Conservation (phyloP, 2,888 invertebrate species). For the Protophormia terraenovae region DNA sequence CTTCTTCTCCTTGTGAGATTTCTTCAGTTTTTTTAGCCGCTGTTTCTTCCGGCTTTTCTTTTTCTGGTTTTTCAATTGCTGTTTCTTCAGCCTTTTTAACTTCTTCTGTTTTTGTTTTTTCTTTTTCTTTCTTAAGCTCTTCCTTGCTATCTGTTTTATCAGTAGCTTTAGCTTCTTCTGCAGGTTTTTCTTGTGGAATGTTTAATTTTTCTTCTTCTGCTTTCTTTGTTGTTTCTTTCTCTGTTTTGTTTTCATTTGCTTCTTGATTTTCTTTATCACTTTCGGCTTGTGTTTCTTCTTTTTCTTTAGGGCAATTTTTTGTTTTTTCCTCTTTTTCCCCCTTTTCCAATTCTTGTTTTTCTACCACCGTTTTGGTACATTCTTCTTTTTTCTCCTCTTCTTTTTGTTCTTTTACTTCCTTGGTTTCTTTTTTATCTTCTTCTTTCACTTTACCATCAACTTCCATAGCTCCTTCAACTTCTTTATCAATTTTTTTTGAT, state of each 20-base stretch:
- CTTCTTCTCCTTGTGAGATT: conserved; percentile 49
- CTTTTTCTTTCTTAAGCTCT: conserved; percentile 27
- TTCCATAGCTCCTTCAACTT: conserved; percentile 27
- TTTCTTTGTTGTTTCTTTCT: conserved; percentile 22
- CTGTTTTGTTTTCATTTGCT: conserved; percentile 23
- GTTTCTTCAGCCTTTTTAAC: conserved; percentile 5
- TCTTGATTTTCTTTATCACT: conserved; percentile 27
- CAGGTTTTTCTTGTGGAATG: conserved; percentile 45
- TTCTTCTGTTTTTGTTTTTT: background rate
- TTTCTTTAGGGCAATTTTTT: conserved; percentile 15
- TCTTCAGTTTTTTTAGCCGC: conserved; percentile 13
- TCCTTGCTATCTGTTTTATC: too few species aligned
- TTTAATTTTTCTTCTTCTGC: conserved; percentile 29
- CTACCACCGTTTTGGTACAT: conserved; percentile 56
- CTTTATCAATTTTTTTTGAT: background rate
- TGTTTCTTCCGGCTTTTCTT: conserved; percentile 35
- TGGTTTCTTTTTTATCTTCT: conserved; percentile 5
- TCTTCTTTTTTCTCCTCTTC: conserved; percentile 70
- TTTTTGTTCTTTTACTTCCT: conserved; percentile 27
- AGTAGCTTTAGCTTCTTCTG: conserved; percentile 10
- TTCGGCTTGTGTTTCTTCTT: conserved; percentile 23
- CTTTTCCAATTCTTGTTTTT: conserved; percentile 72
- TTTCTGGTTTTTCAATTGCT: background rate
- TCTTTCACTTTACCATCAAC: conserved; percentile 39
- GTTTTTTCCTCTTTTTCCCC: conserved; percentile 71